phyloP scores from a whole-genome alignment of 2,888 invertebrate genomes.

The Pseudococcus viburni region DNA sequence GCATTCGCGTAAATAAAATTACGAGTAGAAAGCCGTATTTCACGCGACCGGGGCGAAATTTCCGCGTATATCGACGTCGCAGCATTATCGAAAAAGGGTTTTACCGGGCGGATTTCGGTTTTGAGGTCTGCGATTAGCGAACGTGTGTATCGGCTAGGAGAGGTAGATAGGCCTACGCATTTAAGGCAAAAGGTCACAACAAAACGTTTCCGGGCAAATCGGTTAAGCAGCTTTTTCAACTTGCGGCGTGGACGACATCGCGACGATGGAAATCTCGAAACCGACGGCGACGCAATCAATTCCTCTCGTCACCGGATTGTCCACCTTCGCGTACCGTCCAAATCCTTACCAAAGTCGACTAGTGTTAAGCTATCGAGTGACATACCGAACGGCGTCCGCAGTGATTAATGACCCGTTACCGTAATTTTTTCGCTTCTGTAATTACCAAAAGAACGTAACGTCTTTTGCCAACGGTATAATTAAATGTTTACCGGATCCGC shows the following conservation, averaged over 20 bases:
- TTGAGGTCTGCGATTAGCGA: neutral
- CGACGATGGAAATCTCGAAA: conserved; percentile 6
- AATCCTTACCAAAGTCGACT: conserved; percentile 16
- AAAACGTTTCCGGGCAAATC: neutral
- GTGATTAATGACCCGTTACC: conserved; percentile 17
- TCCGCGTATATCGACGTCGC: neutral
- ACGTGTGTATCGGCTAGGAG: neutral
- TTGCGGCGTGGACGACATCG: neutral
- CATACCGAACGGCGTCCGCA: neutral
- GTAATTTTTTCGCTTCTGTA: conserved; percentile 22
- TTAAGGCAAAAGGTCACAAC: neutral
- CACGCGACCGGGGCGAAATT: neutral
- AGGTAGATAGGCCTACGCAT: neutral
- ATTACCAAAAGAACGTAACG: conserved; percentile 28
- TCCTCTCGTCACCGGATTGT: neutral
- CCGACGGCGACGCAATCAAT: neutral
- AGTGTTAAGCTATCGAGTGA: conserved; percentile 15
- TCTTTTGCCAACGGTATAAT: conserved; percentile 39
- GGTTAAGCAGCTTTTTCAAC: neutral
- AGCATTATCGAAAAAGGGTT: neutral
- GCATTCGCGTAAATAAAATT: conserved; percentile 35
- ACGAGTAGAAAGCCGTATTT: conserved; percentile 8
- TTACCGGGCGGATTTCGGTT: neutral
- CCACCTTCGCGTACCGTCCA: neutral
- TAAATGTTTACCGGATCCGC: conserved; percentile 14